Evolutionary conservation across 2,113 vertebrate species (phyloP).

Genomic region (Tonatia bakeri): DNA sequence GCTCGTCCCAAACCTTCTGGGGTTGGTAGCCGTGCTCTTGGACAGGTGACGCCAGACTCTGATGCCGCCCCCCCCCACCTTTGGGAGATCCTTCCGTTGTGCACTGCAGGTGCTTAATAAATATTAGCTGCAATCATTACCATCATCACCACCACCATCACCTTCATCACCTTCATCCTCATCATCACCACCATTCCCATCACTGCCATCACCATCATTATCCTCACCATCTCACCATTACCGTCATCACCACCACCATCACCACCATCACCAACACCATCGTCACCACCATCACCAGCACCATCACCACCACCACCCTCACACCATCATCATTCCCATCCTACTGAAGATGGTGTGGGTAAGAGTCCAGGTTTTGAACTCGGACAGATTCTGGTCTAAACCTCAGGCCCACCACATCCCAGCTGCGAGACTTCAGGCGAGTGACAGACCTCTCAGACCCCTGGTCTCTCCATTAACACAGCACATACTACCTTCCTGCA

Average conservation of each 20-base stretch:
- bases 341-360: accelerated
- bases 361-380: neutral
- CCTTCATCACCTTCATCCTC: accelerated
- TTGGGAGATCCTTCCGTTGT: neutral
- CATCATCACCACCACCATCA: accelerated
- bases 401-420: neutral
- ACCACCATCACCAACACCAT: accelerated
- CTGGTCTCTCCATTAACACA: too few relatives aligned
- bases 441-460: too few relatives aligned
- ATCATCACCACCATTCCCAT: accelerated
- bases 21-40: neutral
- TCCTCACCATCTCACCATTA: accelerated
- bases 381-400: neutral
- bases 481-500: neutral
- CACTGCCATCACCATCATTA: accelerated
- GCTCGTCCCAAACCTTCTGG: neutral
- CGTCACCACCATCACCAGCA: accelerated
- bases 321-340: accelerated
- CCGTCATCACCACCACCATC: accelerated
- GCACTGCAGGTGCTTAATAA: neutral
- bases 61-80: neutral
- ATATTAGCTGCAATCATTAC: too few relatives aligned
- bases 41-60: neutral
- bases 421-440: neutral
- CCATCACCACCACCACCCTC: accelerated